phyloP scores from a whole-genome alignment of 1,140 invertebrate species.

The Frieseomelitta varia region DNA sequence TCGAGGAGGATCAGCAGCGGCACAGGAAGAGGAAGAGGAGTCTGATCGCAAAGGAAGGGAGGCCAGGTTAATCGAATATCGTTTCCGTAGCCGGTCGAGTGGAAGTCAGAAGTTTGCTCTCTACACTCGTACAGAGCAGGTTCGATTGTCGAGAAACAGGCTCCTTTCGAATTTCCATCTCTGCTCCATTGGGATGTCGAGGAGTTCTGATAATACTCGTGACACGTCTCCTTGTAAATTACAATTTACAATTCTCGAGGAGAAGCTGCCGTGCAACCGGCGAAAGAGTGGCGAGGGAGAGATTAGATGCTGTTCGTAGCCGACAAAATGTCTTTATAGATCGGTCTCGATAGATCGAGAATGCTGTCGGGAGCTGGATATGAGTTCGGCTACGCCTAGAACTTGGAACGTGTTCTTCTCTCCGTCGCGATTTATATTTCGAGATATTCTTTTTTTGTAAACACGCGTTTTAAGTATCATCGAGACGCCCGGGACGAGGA shows the following conservation, averaged over 20 bases:
- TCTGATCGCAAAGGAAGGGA: too few species aligned
- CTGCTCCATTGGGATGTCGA: not conserved
- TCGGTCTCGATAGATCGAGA: slow-evolving; percentile 19
- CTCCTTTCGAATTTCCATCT: not conserved
- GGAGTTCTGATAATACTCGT: not conserved
- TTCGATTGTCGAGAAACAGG: not conserved
- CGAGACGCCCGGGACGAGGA: not conserved
- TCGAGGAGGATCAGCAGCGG: not conserved
- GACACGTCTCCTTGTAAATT: slow-evolving; percentile 10
- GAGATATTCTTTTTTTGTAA: not conserved
- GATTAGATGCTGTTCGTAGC: not conserved
- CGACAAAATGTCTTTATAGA: slow-evolving; percentile 24
- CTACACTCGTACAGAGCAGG: not conserved
- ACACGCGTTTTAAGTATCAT: not conserved
- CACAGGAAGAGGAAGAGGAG: not conserved
- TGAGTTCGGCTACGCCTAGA: not conserved
- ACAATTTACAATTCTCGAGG: not conserved
- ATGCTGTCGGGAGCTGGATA: slow-evolving; percentile 2
- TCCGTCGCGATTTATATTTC: slow-evolving; percentile 22
- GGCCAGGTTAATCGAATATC: slow-evolving; percentile 3
- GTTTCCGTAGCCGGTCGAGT: not conserved
- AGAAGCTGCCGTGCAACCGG: not conserved
- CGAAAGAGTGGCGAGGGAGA: too few species aligned
- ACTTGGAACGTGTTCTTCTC: not conserved
- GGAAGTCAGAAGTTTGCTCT: not conserved